These are phyloP conservation scores for Acrocera orbiculus DNA, from an alignment of 2,888 invertebrate genomes.

Conservation along the genomic window DNA sequence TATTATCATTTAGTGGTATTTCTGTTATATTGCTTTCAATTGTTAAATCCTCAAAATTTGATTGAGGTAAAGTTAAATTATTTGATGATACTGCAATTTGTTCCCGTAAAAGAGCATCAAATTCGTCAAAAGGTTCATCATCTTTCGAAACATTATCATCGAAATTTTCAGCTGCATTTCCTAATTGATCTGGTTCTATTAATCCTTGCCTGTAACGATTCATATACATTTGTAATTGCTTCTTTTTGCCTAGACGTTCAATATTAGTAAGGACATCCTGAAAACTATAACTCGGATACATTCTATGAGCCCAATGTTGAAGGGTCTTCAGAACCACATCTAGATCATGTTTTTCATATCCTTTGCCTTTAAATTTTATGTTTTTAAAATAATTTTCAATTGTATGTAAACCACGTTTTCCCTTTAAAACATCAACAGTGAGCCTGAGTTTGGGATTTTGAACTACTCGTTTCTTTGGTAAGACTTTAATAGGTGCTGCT, in stretches of 20 bases:
- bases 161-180: slow-evolving; percentile 18
- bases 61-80: slow-evolving; percentile 15
- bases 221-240: slow-evolving; percentile 52
- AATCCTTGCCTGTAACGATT: slow-evolving; percentile 43
- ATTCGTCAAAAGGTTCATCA: slow-evolving; percentile 37
- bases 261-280: slow-evolving; percentile 64
- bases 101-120: slow-evolving; percentile 44
- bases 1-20: neutral
- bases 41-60: neutral
- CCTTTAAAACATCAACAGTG: slow-evolving; percentile 52
- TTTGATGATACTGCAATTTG: slow-evolving; percentile 45
- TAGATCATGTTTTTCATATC: slow-evolving; percentile 65
- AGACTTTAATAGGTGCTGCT: slow-evolving; percentile 24
- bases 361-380: slow-evolving; percentile 61
- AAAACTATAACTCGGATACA: slow-evolving; percentile 79
- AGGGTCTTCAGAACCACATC: slow-evolving; percentile 59
- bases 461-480: slow-evolving; percentile 37
- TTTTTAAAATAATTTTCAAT: slow-evolving; percentile 63
- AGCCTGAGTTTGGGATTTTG: slow-evolving; percentile 50
- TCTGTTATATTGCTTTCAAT: neutral
- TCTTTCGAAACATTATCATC: slow-evolving; percentile 9
- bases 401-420: slow-evolving; percentile 59
- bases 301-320: slow-evolving; percentile 85
- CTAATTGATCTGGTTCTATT: slow-evolving; percentile 28
- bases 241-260: slow-evolving; percentile 70